Conservation (phyloP, 1,140 invertebrate genomes). For the Drosophila tani region DNA sequence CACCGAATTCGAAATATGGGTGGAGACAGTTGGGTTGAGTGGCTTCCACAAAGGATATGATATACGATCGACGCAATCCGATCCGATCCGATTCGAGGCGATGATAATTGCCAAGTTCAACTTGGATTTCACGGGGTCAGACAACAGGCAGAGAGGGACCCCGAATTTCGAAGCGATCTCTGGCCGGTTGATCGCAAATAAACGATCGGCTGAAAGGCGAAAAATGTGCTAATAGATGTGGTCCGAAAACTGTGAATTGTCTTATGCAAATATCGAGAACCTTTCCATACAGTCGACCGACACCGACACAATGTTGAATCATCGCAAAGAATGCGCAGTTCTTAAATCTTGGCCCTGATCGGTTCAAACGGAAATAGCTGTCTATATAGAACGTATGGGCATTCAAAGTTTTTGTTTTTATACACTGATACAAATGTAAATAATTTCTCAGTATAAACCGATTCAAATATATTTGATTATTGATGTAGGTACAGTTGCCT, state of each 20-base stretch:
- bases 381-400: neutral
- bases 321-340: slow-evolving; percentile 41
- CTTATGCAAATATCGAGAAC: slow-evolving; percentile 49
- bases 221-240: slow-evolving; percentile 55
- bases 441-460: too few species aligned
- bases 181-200: slow-evolving; percentile 21
- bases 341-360: slow-evolving; percentile 1
- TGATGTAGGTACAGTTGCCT: neutral
- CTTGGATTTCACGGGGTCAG: slow-evolving; percentile 24
- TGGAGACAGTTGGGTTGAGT: slow-evolving; percentile 22
- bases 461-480: neutral
- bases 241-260: slow-evolving; percentile 49
- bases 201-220: slow-evolving; percentile 22
- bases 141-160: neutral
- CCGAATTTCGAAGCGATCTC: slow-evolving; percentile 4
- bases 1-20: slow-evolving; percentile 38
- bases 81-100: slow-evolving; percentile 5
- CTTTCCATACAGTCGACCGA: slow-evolving; percentile 9
- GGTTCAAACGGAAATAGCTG: slow-evolving; percentile 24
- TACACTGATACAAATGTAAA: neutral
- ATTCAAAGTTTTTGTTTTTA: neutral
- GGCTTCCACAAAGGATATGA: slow-evolving; percentile 26
- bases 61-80: slow-evolving; percentile 1
- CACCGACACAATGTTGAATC: slow-evolving; percentile 18
- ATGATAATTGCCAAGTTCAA: slow-evolving; percentile 30